These are phyloP conservation scores for Psettodes erumei DNA, from an alignment of 2,113 vertebrate species.

Conservation along the genomic window DNA sequence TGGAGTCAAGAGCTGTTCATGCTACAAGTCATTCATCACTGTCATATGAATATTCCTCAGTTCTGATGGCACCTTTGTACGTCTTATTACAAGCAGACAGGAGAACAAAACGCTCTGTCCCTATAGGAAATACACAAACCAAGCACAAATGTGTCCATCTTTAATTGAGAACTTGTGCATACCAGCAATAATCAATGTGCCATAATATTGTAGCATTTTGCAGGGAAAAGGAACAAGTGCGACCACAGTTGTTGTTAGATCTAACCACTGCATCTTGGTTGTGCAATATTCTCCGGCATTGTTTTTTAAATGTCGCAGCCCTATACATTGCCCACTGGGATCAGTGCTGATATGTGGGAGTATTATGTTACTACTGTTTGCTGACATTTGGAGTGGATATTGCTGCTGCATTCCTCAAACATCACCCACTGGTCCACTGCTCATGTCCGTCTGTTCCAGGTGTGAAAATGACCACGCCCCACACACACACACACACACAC, in stretches of 20 bases:
- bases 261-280: conserved; percentile 46
- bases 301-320: conserved; percentile 76
- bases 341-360: conserved; percentile 56
- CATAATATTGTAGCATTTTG: conserved; percentile 35
- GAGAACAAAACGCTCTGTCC: conserved; percentile 63
- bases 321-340: conserved; percentile 75
- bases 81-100: conserved; percentile 63
- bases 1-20: conserved; percentile 62
- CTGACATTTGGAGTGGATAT: conserved; percentile 79
- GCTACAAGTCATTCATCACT: conserved; percentile 78
- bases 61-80: conserved; percentile 62
- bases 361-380: conserved; percentile 75
- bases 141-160: conserved; percentile 29
- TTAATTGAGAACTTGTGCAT: conserved; percentile 59
- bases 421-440: conserved; percentile 50
- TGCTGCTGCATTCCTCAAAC: conserved; percentile 63
- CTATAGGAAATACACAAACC: conserved; percentile 52
- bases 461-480: conserved; percentile 26
- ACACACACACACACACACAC: neutral
- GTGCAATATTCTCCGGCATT: conserved; percentile 64
- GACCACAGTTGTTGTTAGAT: conserved; percentile 39
- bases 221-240: conserved; percentile 38
- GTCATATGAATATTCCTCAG: conserved; percentile 70
- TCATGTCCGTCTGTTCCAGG: conserved; percentile 46
- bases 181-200: conserved; percentile 56